Conservation (phyloP, 2,888 invertebrate species). For the Andrena flavipes region DNA sequence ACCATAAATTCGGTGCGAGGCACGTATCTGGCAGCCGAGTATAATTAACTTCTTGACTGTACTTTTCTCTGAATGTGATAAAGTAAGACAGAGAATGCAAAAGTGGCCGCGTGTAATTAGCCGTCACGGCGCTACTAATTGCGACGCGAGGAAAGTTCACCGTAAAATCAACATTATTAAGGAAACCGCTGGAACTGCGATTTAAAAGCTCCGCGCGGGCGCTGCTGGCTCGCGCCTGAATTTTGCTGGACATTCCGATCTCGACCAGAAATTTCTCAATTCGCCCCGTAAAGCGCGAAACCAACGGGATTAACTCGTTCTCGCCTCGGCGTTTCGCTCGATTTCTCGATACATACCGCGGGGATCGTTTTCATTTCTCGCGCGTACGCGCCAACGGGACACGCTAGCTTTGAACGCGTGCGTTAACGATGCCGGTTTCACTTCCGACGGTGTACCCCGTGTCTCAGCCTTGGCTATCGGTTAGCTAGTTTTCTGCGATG, state of each 20-base stretch:
- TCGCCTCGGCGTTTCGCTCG: neutral
- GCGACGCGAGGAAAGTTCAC: conserved; percentile 37
- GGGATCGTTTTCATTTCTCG: conserved; percentile 9
- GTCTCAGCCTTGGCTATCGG: no score
- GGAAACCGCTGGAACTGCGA: conserved; percentile 3
- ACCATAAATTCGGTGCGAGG: neutral
- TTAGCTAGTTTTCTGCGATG: no score
- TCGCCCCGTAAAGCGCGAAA: neutral
- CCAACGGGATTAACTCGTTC: neutral
- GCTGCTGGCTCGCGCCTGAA: neutral
- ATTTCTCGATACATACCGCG: neutral
- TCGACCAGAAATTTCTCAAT: neutral
- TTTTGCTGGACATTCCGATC: neutral
- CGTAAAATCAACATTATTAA: conserved; percentile 39
- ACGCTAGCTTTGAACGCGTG: neutral
- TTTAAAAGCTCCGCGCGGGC: neutral
- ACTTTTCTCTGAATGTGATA: neutral
- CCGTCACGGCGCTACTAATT: conserved; percentile 32
- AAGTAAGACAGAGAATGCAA: neutral
- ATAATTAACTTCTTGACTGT: conserved; percentile 8
- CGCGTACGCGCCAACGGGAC: neutral
- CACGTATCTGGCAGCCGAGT: neutral
- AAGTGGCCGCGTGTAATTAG: conserved; percentile 32
- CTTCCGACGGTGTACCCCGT: no score
- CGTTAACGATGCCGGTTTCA: neutral